Evolutionary conservation across 2,888 invertebrate species (phyloP).

Genomic region (Polylopha cassiicola): DNA sequence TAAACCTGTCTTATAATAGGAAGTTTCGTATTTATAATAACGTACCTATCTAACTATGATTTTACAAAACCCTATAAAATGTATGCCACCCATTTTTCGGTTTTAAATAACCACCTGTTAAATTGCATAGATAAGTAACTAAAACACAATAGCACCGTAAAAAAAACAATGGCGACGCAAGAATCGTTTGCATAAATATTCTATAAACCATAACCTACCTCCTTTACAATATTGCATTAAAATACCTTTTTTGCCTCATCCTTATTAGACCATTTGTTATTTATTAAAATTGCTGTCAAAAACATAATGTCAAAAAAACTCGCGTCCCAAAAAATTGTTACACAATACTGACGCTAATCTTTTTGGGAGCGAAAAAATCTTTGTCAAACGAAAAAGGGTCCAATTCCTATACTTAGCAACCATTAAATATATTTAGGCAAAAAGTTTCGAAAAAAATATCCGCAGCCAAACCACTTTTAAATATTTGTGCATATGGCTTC

Average conservation of each 20-base stretch:
- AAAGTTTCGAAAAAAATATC: constrained; percentile 54
- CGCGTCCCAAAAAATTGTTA: constrained; percentile 54
- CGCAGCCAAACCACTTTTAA: constrained; percentile 65
- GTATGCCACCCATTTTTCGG: too few relatives aligned
- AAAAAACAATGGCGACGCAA: too few relatives aligned
- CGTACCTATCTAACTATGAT: too few relatives aligned
- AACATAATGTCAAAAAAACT: constrained; percentile 50
- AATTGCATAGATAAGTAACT: too few relatives aligned
- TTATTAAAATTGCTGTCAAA: constrained; percentile 67
- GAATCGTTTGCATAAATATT: constrained; percentile 18
- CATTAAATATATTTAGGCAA: constrained; percentile 71
- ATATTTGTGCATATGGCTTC: constrained; percentile 76
- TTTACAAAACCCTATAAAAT: too few relatives aligned
- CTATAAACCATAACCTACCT: constrained; percentile 20
- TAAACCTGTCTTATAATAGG: too few relatives aligned
- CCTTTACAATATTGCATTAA: constrained; percentile 42
- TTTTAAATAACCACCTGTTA: too few relatives aligned
- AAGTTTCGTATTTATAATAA: too few relatives aligned
- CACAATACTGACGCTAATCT: constrained; percentile 69
- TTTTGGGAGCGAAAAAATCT: constrained; percentile 54
- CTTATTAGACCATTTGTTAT: constrained; percentile 63
- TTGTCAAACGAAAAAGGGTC: constrained; percentile 67
- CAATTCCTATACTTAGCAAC: constrained; percentile 66
- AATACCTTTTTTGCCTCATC: constrained; percentile 45
- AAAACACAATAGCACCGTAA: too few relatives aligned